A percentile compares a stretch with the other conserved stretches of the same genome.
These are phyloP conservation scores for Bradysia coprophila DNA, from an alignment of 1,140 invertebrate species.

Conservation along the genomic window DNA sequence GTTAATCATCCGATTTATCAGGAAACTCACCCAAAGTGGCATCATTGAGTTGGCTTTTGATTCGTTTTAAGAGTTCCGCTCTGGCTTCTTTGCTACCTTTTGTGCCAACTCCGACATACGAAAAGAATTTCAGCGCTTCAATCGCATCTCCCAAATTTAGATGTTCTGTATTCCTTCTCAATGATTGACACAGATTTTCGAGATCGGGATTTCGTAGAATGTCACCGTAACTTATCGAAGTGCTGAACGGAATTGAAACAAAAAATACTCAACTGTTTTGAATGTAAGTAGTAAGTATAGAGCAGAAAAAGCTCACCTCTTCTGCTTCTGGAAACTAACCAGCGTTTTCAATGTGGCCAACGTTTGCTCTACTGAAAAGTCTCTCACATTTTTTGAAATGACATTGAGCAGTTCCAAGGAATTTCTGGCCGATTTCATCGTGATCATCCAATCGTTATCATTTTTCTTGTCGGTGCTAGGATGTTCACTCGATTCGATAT, in stretches of 20 bases:
- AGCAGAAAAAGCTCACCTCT: not conserved
- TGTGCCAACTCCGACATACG: not conserved
- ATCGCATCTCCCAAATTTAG: not conserved
- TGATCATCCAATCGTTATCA: too few relatives aligned
- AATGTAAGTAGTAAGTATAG: not conserved
- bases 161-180: not conserved
- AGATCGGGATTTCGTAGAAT: not conserved
- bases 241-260: not conserved
- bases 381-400: too few relatives aligned
- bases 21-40: not conserved
- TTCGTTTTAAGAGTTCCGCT: not conserved
- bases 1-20: too few relatives aligned
- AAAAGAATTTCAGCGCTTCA: not conserved
- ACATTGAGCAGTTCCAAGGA: too few relatives aligned
- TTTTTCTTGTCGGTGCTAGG: too few relatives aligned
- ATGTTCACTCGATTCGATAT: too few relatives aligned
- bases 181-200: not conserved
- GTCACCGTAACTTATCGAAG: not conserved
- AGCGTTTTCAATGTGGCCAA: not conserved
- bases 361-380: too few relatives aligned
- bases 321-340: not conserved
- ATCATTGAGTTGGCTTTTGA: not conserved
- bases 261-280: not conserved
- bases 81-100: not conserved
- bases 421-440: too few relatives aligned